Conservation (phyloP, 2,797 vertebrate genomes). For the Anniella stebbinsi region DNA sequence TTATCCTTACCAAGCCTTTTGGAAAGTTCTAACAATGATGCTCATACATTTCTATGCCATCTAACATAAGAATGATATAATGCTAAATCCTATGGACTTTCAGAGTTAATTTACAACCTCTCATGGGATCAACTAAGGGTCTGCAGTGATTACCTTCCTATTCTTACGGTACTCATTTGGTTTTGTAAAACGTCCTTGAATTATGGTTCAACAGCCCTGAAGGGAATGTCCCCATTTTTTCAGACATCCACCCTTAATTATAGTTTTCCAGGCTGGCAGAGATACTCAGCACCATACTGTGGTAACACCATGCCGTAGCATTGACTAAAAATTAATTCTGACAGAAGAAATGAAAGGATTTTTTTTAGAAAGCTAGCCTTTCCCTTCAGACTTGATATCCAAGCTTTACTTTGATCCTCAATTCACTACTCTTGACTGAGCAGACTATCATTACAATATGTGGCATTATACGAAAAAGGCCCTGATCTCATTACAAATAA, state of each 20-base stretch:
- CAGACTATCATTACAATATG: background rate
- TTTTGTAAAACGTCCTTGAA: background rate
- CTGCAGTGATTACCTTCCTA: background rate
- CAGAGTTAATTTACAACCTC: background rate
- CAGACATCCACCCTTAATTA: background rate
- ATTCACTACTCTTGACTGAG: background rate
- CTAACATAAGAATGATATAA: conserved; percentile 28
- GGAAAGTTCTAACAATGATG: background rate
- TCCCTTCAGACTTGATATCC: background rate
- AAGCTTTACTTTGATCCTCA: conserved; percentile 1
- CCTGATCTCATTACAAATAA: background rate
- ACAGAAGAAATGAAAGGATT: background rate
- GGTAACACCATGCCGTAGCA: background rate
- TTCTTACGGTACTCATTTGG: background rate
- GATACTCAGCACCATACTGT: background rate
- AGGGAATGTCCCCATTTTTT: background rate
- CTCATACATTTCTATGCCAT: background rate
- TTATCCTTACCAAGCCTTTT: conserved; percentile 18
- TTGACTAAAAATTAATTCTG: background rate
- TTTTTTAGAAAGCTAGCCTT: background rate
- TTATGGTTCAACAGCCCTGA: background rate
- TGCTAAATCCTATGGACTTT: background rate
- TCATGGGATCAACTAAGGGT: no score
- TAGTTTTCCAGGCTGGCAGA: background rate
- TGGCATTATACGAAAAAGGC: background rate